Evolutionary conservation across 2,888 invertebrate genomes (phyloP).

Genomic region (Deilephila elpenor): DNA sequence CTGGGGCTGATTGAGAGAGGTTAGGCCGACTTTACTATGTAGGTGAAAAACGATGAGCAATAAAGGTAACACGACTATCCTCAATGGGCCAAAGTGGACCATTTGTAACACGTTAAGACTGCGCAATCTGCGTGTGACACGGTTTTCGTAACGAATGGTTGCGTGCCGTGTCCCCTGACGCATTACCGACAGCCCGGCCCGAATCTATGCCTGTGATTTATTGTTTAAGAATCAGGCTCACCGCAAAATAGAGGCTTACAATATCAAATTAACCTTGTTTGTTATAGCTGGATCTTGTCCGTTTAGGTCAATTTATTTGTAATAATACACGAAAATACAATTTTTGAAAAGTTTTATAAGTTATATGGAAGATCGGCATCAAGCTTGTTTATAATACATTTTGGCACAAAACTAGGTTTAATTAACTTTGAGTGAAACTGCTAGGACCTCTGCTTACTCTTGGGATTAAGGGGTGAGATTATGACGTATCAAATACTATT

Average conservation of each 20-base stretch:
- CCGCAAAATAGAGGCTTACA: slow-evolving; percentile 45
- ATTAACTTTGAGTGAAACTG: too few relatives aligned
- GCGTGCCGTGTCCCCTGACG: slow-evolving; percentile 52
- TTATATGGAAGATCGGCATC: too few relatives aligned
- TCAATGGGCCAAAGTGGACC: slow-evolving; percentile 30
- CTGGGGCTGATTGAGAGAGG: too few relatives aligned
- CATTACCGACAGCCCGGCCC: slow-evolving; percentile 57
- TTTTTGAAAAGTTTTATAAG: too few relatives aligned
- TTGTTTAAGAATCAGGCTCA: slow-evolving; percentile 50
- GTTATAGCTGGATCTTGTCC: slow-evolving; percentile 50
- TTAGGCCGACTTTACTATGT: too few relatives aligned
- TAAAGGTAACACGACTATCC: slow-evolving; percentile 13
- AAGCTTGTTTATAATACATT: too few relatives aligned
- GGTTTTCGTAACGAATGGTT: slow-evolving; percentile 56
- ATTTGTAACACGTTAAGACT: slow-evolving; percentile 36
- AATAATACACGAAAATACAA: too few relatives aligned
- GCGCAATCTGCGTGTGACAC: slow-evolving; percentile 60
- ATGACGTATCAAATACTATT: too few relatives aligned
- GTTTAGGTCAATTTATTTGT: background rate
- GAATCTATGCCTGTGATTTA: slow-evolving; percentile 65
- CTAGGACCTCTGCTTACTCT: too few relatives aligned
- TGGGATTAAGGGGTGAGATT: too few relatives aligned
- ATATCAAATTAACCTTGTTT: slow-evolving; percentile 54
- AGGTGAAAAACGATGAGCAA: too few relatives aligned
- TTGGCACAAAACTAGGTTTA: too few relatives aligned